These are phyloP conservation scores for Drosophila prolongata DNA, from an alignment of 2,888 invertebrate species.

Conservation along the genomic window DNA sequence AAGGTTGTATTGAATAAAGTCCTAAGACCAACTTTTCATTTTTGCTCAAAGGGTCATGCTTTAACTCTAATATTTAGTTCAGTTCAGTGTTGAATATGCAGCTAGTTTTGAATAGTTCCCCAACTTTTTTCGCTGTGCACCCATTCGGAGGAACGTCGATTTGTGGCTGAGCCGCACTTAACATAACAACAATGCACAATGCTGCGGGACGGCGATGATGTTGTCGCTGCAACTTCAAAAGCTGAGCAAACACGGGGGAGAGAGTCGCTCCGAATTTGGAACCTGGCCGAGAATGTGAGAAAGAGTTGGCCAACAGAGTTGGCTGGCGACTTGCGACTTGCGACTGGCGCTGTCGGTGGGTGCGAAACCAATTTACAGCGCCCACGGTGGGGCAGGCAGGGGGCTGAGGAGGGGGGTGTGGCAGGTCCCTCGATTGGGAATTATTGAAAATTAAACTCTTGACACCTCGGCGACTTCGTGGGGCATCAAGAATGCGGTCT, in stretches of 20 bases:
- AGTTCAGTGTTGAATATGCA: too few species aligned
- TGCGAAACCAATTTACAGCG: constrained; percentile 45
- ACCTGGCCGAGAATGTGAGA: constrained; percentile 42
- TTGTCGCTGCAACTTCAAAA: constrained; percentile 78
- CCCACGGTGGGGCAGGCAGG: constrained; percentile 1
- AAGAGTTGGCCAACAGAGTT: constrained; percentile 38
- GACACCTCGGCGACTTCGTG: constrained; percentile 31
- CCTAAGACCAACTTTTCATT: too few species aligned
- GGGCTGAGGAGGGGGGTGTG: constrained; percentile 3
- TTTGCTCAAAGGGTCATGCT: too few species aligned
- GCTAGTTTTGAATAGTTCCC: background rate
- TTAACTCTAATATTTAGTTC: too few species aligned
- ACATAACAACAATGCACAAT: constrained; percentile 72
- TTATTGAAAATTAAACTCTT: constrained; percentile 42
- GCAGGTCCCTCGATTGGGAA: constrained; percentile 14
- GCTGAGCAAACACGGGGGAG: constrained; percentile 63
- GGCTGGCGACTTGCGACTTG: constrained; percentile 33
- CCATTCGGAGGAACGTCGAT: constrained; percentile 19
- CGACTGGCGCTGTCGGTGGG: constrained; percentile 43
- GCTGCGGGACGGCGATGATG: constrained; percentile 63
- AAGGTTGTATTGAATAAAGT: too few species aligned
- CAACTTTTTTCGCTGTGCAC: constrained; percentile 1
- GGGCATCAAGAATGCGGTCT: constrained; percentile 23
- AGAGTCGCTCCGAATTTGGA: constrained; percentile 6
- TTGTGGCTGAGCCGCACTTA: constrained; percentile 60